Evolutionary conservation across 2,113 vertebrate genomes (phyloP).

Genomic region (Chloropsis hardwickii): DNA sequence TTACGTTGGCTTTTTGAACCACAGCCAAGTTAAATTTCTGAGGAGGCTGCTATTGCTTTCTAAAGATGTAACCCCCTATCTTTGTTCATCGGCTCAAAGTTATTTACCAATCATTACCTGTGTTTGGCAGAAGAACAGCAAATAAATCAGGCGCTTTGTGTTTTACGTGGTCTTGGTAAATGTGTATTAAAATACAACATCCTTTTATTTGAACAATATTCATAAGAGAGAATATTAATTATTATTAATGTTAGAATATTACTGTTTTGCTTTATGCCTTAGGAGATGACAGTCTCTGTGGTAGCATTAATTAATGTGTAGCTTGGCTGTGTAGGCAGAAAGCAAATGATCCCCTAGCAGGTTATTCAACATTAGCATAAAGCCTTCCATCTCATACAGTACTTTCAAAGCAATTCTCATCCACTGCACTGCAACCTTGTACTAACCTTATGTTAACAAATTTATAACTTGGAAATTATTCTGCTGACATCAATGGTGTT

Average conservation of each 20-base stretch:
- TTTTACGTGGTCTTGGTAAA: not conserved
- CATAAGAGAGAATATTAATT: conserved; percentile 35
- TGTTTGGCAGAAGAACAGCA: not conserved
- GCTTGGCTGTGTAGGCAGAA: conserved; percentile 55
- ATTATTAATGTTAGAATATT: conserved; percentile 29
- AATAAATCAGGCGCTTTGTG: not conserved
- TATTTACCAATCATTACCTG: not conserved
- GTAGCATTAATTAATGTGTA: conserved; percentile 33
- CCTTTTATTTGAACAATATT: conserved; percentile 58
- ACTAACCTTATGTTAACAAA: conserved; percentile 34
- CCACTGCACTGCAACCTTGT: not conserved
- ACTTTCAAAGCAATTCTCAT: conserved; percentile 33
- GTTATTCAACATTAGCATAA: not conserved
- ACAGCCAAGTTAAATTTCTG: not conserved
- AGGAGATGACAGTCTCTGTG: conserved; percentile 22
- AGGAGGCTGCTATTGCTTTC: not conserved
- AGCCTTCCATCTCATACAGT: not conserved
- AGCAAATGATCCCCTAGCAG: conserved; percentile 20
- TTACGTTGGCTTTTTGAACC: not conserved
- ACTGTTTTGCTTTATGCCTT: conserved; percentile 5
- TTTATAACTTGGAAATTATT: conserved; percentile 46
- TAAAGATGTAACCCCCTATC: not conserved
- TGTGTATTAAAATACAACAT: not conserved
- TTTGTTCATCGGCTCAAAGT: not conserved
- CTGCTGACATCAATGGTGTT: conserved; percentile 31